Percentiles rank a stretch among this genome's conserved stretches.
These are phyloP conservation scores for Dipodomys merriami DNA, from an alignment of 2,113 vertebrate genomes.

Conservation along the genomic window DNA sequence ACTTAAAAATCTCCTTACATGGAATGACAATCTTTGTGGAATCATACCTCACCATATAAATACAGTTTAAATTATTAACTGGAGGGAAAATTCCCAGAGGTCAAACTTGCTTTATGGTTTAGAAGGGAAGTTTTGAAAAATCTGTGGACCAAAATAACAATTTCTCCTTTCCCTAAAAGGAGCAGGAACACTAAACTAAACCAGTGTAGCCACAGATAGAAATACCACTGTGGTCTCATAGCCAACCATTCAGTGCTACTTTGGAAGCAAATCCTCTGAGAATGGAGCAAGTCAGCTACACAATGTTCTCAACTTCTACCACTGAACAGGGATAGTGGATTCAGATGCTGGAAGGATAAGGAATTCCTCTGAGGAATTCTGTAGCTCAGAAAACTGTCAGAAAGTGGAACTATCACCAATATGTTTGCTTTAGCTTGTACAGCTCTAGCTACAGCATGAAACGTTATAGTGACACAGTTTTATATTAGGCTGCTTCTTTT, in stretches of 20 bases:
- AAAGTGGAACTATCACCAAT: not conserved
- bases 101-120: constrained; percentile 34
- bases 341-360: not conserved
- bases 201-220: constrained; percentile 36
- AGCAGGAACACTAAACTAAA: constrained; percentile 35
- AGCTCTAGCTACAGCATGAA: not conserved
- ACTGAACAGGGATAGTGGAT: not conserved
- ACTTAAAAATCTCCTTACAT: constrained; percentile 30
- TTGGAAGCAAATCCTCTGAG: constrained; percentile 57
- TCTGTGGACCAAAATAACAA: constrained; percentile 69
- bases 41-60: constrained; percentile 38
- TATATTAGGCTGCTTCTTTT: not conserved
- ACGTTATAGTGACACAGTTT: not conserved
- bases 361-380: not conserved
- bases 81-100: constrained; percentile 54
- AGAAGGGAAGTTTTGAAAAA: constrained; percentile 64
- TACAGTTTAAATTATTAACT: constrained; percentile 63
- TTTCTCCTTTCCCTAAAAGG: constrained; percentile 79
- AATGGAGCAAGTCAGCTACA: constrained; percentile 4
- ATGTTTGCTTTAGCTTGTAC: not conserved
- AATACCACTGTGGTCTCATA: constrained; percentile 64
- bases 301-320: constrained; percentile 6
- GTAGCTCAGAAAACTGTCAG: not conserved
- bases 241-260: not conserved
- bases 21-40: constrained; percentile 41